These are phyloP conservation scores for Crocodylus rhombifer DNA, from an alignment of 2,797 vertebrate genomes.

Conservation along the genomic window DNA sequence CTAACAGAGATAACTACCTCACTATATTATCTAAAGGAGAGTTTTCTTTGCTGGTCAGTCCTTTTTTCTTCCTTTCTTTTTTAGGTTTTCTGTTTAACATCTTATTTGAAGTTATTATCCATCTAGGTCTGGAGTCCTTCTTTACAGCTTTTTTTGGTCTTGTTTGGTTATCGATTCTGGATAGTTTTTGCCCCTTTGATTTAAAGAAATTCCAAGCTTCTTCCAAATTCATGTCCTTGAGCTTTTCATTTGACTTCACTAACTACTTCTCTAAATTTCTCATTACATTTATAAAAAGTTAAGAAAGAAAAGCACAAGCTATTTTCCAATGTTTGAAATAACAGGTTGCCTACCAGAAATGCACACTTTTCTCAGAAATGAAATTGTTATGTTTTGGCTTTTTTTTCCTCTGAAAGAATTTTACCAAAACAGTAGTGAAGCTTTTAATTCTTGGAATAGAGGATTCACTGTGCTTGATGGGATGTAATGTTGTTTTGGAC, in stretches of 20 bases:
- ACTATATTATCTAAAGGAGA: no score
- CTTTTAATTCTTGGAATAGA: neutral
- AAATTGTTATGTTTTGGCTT: neutral
- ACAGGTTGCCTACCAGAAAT: neutral
- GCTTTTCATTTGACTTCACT: neutral
- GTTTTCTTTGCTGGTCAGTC: neutral
- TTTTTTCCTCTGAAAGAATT: neutral
- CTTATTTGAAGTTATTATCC: neutral
- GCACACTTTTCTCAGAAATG: neutral
- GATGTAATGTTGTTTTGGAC: conserved; percentile 29
- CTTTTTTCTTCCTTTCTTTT: neutral
- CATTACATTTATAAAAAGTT: neutral
- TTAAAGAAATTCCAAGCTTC: neutral
- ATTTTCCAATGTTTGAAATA: neutral
- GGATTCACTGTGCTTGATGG: conserved; percentile 14
- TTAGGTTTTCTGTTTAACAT: neutral
- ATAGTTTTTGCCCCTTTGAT: neutral
- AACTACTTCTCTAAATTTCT: neutral
- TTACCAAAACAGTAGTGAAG: conserved; percentile 26
- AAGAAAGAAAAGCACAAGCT: fast-evolving
- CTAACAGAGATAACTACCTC: no score
- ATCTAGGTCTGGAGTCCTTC: neutral
- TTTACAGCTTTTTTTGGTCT: neutral
- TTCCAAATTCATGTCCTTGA: neutral
- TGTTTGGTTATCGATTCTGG: neutral